Base-by-base conservation (phyloP, 2,113 vertebrate genomes). In the Cynocephalus volans region DNA sequence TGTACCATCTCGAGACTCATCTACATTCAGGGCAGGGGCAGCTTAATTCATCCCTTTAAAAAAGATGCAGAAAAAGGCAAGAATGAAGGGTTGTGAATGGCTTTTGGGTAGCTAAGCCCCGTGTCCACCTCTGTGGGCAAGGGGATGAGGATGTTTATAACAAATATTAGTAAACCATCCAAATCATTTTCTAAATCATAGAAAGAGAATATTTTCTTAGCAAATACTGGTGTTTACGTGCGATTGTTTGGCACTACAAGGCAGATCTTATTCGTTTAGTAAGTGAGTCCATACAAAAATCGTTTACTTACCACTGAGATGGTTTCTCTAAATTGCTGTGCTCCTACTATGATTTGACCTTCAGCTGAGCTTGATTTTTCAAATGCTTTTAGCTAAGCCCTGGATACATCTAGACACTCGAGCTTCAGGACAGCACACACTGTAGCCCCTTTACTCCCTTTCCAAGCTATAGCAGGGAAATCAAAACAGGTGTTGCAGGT, bases 161-260 rank as follows among this genome's bases (percentile, higher is more conserved):
- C 73, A 90, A 60, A 23, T 13, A 33, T 60, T 54, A 48, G n/a
- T 45, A 73, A 41, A 15, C 15, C 54, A 64, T 72, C 28, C 50
- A 96, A 36, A 89, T 84, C 24, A 69, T 76, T 90, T 92, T 85
- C 21, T 72, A 88, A 88, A 79, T 85, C 65, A 60, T 33, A 92
- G 72, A 36, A 94, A 96, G 82, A 88, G 19, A 54, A n/a, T 62
- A 76, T 82, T 88, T 60, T 41, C 69, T 90, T 76, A 24, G 56
- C 48, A 96, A 91, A 67, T 56, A 33, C 7, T 72, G 64, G 24
- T 21, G 28, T 85, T 45, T 79, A 58, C 31, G 24, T 33, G 58
- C 17, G 79, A 67, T 36, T 50, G 6, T 56, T 92, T 73, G 77
- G 33, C 84, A 19, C 5, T 31, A 45, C 28, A 65, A 67, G 67